Conservation (phyloP, 2,888 invertebrate genomes). For the Junonia oenone region DNA sequence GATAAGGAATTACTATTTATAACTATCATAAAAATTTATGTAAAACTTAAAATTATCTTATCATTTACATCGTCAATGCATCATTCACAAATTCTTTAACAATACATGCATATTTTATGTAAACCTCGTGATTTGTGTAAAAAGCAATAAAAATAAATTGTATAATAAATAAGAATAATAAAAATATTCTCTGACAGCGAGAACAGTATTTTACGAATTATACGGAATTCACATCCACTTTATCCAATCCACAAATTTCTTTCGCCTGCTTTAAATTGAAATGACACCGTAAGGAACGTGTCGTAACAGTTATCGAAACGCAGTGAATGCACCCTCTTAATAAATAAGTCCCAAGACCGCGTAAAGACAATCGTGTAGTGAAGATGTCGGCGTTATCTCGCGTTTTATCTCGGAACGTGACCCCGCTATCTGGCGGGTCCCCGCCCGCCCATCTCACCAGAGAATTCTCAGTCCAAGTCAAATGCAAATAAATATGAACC, state of each 20-base stretch:
- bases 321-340: conserved; percentile 14
- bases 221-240: no score
- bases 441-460: conserved; percentile 66
- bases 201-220: neutral
- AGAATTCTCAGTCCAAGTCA: conserved; percentile 30
- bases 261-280: neutral
- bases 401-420: conserved; percentile 72
- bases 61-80: neutral
- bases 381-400: conserved; percentile 62
- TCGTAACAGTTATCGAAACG: conserved; percentile 9
- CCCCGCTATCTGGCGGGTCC: conserved; percentile 60
- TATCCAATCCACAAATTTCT: neutral
- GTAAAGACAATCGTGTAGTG: conserved; percentile 62
- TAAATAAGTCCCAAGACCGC: conserved; percentile 33
- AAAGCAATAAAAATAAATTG: no score
- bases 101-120: neutral
- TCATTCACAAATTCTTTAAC: neutral
- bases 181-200: neutral
- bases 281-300: neutral
- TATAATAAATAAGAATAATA: neutral
- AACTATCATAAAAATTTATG: conserved; percentile 17
- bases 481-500: conserved; percentile 47
- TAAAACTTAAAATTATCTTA: conserved; percentile 6
- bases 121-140: no score
- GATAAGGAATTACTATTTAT: conserved; percentile 21